Evolutionary conservation across 1,140 invertebrate species (phyloP).

Genomic region (Drosophila jambulina): DNA sequence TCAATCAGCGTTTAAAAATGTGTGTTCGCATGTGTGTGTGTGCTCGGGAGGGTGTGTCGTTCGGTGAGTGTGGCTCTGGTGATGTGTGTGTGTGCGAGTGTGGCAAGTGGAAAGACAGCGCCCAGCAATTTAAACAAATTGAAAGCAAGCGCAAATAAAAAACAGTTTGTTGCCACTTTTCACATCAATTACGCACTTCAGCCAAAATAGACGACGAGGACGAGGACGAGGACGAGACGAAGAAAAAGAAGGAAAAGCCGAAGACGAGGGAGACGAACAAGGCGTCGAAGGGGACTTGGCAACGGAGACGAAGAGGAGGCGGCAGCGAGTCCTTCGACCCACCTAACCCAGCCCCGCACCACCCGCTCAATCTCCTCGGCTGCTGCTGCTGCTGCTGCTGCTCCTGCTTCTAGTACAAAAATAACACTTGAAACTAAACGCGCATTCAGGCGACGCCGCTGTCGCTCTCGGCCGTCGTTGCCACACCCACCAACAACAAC

Average conservation of each 20-base stretch:
- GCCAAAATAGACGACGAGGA: conserved; percentile 75
- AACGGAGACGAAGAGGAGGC: conserved; percentile 38
- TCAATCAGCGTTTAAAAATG: conserved; percentile 78
- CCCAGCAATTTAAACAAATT: conserved; percentile 84
- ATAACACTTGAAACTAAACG: conserved; percentile 83
- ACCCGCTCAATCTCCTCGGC: conserved; percentile 27
- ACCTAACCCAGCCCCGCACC: neutral
- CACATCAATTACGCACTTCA: conserved; percentile 84
- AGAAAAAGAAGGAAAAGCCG: conserved; percentile 21
- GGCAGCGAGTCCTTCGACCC: conserved; percentile 37
- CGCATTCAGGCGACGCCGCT: conserved; percentile 70
- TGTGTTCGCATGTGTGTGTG: conserved; percentile 28
- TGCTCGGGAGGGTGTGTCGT: conserved; percentile 12
- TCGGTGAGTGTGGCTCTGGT: conserved; percentile 25
- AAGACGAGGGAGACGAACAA: conserved; percentile 22
- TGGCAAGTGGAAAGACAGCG: conserved; percentile 71
- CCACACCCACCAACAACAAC: conserved; percentile 71
- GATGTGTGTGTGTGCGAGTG: conserved; percentile 16
- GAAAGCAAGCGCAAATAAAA: conserved; percentile 84
- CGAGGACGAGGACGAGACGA: conserved; percentile 21
- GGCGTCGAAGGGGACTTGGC: conserved; percentile 30
- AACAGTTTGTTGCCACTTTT: conserved; percentile 84
- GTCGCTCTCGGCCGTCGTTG: conserved; percentile 34
- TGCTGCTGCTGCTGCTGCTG: conserved; percentile 7
- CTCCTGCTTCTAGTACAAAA: conserved; percentile 75